Evolutionary conservation across 2,888 invertebrate species (phyloP), one percentile per base, ranked within the genome.

Genomic region (Philonicus albiceps): DNA sequence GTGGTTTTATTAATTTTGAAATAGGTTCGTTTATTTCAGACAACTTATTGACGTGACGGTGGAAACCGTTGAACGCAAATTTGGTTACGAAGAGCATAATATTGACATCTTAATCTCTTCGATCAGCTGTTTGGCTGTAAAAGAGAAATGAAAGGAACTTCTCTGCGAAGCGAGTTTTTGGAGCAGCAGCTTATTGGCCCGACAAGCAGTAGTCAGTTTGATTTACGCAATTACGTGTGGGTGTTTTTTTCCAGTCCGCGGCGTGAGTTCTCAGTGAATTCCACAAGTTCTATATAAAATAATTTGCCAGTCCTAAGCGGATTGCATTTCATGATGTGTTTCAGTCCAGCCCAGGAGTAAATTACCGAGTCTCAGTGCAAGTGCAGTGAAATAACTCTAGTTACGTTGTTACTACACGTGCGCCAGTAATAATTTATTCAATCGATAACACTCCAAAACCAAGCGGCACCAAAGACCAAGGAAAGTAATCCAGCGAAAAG

Each of bases 361-460:
- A 27, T 64, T 11, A 2, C 27, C 1, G 22, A 8, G 64, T 19
- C 11, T 27, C 11, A 64, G 64, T 64, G 64, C 64, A 19, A 22
- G 64, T 22, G 64, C 64, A 49, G 49, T 64, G 64, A 64, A 64
- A 27, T 64, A 64, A 27, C 19, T 19, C 22, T 27, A 49, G 49
- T 49, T 49, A 49, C 49, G 64, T 13, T 22, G 40, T 76, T 76
- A 76, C 76, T 76, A 76, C 76, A 76, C 76, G 76, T 76, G 76
- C 76, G 76, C 76, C 76, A 76, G 76, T 76, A 76, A 76, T 76
- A 76, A 37, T 76, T 40, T 34, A 76, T 76, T 76, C 76, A 76
- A 76, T 76, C 76, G 76, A 76, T 76, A 76, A 19, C 22, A 64
- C 76, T 22, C 16, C 0, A 19, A 31, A 76, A 13, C 16, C 11